Evolutionary conservation across 2,797 vertebrate species (phyloP), one percentile per base, ranked within the genome.

Genomic region (Vireo griseus): DNA sequence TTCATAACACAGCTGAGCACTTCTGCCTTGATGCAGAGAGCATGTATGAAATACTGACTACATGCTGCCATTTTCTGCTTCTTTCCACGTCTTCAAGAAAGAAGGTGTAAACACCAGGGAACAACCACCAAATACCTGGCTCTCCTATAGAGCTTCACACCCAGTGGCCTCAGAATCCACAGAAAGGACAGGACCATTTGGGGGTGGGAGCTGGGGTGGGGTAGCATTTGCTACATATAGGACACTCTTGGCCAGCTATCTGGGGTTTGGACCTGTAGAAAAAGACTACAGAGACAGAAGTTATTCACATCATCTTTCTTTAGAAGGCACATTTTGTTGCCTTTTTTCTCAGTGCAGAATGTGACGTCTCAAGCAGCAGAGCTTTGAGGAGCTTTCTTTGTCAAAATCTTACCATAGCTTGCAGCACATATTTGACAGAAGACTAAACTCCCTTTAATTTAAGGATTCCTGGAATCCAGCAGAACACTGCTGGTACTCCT

Each of bases 131-230:
- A 50, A 68, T 26, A 72, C 4, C 11, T 62, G 29, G 13, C 25
- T 44, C 13, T 80, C 33, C 37, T 52, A 11, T 0, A 11, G 37
- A 26, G 4, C 6, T 13, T 29, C 62, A 48, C 13, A 51, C 3
- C 3, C 24, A 10, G 15, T 13, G 17, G 25, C 55, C 48, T 22
- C 33, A 58, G 51, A 55, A 28, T 2, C 0, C 3, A 24, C 8
- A 29, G 0, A 4, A 7, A 86, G 21, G 42, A 40, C 25, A 63
- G 29, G 57, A 58, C 11, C 5, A 6, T 16, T 35, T 8, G 1
- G 16, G 18, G 12, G 1, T 29, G 37, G 21, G 29, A 59, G 22
- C 11, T 44, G 29, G 8, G 6, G 1, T 59, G 20, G 6, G 13
- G 33, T 21, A 66, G 19, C 15, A 33, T 14, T 67, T 50, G 15